A percentile compares a stretch with the other conserved stretches of the same genome.
Conservation (phyloP, 2,113 vertebrate species). For the Alethe castanea region DNA sequence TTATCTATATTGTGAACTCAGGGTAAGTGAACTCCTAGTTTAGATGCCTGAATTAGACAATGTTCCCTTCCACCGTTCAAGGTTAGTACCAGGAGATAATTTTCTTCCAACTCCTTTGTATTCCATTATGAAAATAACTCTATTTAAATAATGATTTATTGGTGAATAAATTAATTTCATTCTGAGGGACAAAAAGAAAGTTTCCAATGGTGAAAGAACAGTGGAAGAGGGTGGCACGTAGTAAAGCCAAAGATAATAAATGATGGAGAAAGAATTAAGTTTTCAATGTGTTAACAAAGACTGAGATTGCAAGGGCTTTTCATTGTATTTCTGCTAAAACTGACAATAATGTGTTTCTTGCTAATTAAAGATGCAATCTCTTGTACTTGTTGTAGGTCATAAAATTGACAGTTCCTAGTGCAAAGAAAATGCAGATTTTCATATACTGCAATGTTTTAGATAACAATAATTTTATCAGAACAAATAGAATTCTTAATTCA, state of each 20-base stretch:
- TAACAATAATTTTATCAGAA: neutral
- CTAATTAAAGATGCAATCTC: neutral
- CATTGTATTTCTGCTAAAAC: neutral
- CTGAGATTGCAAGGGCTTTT: neutral
- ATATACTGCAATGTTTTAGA: neutral
- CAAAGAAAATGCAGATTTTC: neutral
- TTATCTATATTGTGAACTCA: neutral
- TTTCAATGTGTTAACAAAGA: neutral
- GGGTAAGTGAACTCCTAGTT: neutral
- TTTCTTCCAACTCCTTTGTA: neutral
- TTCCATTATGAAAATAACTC: neutral
- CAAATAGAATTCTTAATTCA: neutral
- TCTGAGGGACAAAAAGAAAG: neutral
- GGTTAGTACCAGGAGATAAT: neutral
- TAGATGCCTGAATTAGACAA: neutral
- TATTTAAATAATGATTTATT: neutral
- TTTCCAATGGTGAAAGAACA: neutral
- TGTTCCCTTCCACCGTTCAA: neutral
- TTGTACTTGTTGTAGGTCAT: neutral
- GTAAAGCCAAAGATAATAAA: neutral
- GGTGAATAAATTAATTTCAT: neutral
- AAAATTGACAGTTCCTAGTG: neutral
- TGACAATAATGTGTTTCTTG: neutral
- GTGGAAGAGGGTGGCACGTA: neutral
- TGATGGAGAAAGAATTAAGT: neutral